These are phyloP conservation scores for Etheostoma cragini DNA, from an alignment of 2,113 vertebrate species.

Conservation along the genomic window DNA sequence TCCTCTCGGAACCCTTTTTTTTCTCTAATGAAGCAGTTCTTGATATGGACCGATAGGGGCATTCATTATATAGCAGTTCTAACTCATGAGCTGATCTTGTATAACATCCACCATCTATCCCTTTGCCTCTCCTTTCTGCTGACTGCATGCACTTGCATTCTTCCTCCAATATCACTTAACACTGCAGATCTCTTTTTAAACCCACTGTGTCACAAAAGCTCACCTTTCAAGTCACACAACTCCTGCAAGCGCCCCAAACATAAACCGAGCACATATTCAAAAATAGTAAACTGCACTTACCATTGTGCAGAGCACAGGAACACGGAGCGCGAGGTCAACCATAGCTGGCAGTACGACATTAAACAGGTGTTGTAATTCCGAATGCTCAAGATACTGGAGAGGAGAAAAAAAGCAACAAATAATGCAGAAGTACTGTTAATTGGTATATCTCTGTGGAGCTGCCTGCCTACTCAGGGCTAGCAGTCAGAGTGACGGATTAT, in stretches of 20 bases:
- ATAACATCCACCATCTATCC: conserved; percentile 30
- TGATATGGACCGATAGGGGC: conserved; percentile 32
- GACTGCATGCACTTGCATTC: conserved; percentile 1
- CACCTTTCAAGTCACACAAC: not conserved
- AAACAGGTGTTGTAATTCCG: conserved; percentile 88
- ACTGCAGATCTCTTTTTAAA: not conserved
- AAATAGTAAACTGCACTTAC: conserved; percentile 73
- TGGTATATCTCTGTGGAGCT: conserved; percentile 11
- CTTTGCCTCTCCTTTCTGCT: not conserved
- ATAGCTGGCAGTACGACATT: conserved; percentile 89
- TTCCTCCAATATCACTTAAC: not conserved
- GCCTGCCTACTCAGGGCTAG: conserved; percentile 34
- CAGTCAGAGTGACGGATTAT: conserved; percentile 45
- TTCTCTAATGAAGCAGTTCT: conserved; percentile 66
- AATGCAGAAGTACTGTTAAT: conserved; percentile 22
- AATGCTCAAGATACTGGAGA: conserved; percentile 87
- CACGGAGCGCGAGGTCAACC: conserved; percentile 89
- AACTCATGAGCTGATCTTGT: conserved; percentile 46
- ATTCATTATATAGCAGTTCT: conserved; percentile 51
- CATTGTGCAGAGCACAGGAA: conserved; percentile 93
- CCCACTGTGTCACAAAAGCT: not conserved
- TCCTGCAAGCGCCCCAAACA: not conserved
- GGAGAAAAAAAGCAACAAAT: conserved; percentile 4
- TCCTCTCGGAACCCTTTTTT: conserved; percentile 42
- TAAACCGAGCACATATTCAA: not conserved